phyloP scores from a whole-genome alignment of 2,888 invertebrate species.

The Drosophila lutescens region DNA sequence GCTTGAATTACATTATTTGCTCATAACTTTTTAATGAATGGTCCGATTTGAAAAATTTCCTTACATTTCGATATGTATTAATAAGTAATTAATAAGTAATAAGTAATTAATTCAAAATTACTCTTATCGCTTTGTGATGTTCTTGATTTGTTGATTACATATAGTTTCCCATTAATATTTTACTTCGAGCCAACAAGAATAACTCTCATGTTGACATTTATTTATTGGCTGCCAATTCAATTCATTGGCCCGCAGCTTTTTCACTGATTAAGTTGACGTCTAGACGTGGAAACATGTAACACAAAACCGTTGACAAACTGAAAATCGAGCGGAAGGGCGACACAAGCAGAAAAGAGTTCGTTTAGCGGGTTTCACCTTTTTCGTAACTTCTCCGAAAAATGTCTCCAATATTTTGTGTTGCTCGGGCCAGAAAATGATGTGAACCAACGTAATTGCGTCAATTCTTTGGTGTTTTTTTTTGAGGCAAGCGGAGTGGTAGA shows the following conservation, averaged over 20 bases:
- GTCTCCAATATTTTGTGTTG: conserved; percentile 19
- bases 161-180: background rate
- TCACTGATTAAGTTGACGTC: conserved; percentile 10
- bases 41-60: too few species aligned
- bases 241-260: conserved; percentile 1
- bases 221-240: conserved; percentile 10
- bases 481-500: conserved; percentile 7
- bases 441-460: conserved; percentile 37
- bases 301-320: conserved; percentile 17
- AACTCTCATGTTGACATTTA: conserved; percentile 10
- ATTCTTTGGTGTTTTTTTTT: conserved; percentile 17
- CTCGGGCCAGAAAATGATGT: conserved; percentile 28
- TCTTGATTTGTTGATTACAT: background rate
- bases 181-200: too few species aligned
- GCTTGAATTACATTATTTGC: too few species aligned
- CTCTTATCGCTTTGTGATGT: background rate
- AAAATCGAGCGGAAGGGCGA: conserved; percentile 12
- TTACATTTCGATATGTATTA: too few species aligned
- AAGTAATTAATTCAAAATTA: background rate
- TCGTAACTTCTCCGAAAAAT: conserved; percentile 22
- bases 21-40: too few species aligned
- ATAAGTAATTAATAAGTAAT: too few species aligned
- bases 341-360: conserved; percentile 20
- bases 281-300: conserved; percentile 1
- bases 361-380: conserved; percentile 18